Conservation (phyloP, 2,113 vertebrate genomes). For the Sorex fumeus region DNA sequence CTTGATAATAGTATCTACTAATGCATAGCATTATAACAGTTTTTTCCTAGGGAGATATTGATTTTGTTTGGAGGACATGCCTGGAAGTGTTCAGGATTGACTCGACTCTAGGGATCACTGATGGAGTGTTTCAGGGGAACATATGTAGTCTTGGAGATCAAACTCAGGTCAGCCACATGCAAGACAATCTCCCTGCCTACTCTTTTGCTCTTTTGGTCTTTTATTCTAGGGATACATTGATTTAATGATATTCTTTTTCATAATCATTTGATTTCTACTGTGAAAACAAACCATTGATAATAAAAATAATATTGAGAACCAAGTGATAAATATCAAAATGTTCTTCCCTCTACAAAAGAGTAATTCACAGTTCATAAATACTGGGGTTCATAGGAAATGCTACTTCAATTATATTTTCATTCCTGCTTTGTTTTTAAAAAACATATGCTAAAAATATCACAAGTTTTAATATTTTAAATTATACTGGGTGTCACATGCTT, state of each 20-base stretch:
- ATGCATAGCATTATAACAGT: not conserved
- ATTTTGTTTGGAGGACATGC: not conserved
- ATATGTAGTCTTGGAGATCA: no score
- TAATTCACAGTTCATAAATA: constrained; percentile 38
- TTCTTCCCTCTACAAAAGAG: not conserved
- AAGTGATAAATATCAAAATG: constrained; percentile 33
- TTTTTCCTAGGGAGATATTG: not conserved
- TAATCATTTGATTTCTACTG: not conserved
- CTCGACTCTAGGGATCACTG: no score
- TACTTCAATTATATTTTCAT: constrained; percentile 11
- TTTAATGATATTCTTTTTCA: not conserved
- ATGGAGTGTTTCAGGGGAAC: no score
- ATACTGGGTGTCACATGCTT: constrained; percentile 56
- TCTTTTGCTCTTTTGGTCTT: no score
- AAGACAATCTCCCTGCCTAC: no score
- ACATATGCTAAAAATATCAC: not conserved
- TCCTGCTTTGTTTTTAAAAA: constrained; percentile 43
- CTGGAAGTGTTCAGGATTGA: no score
- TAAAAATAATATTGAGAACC: constrained; percentile 52
- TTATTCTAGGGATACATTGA: no score
- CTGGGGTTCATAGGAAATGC: not conserved
- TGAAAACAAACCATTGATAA: not conserved
- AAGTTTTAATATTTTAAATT: constrained; percentile 42
- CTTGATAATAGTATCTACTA: not conserved
- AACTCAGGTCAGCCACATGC: no score